phyloP scores from a whole-genome alignment of 2,888 invertebrate species.

The Drosophila barbarae region DNA sequence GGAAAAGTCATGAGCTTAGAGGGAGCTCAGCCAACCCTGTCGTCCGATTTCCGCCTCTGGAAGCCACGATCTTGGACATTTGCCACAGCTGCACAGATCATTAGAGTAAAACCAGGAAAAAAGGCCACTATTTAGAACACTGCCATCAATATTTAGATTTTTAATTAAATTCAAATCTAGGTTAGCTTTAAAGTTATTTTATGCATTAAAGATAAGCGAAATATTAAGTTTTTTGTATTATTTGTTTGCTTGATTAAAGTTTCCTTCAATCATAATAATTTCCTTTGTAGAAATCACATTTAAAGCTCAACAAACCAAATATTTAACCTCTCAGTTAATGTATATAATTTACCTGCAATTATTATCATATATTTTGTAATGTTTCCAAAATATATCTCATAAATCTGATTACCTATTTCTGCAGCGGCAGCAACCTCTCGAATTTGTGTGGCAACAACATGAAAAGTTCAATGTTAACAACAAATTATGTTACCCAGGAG shows the following conservation, averaged over 20 bases:
- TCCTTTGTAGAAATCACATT: not conserved
- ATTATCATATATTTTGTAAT: constrained; percentile 2
- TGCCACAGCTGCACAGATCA: constrained; percentile 16
- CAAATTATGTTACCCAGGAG: constrained; percentile 32
- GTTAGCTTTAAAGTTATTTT: not conserved
- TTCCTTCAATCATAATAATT: not conserved
- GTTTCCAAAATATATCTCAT: constrained; percentile 9
- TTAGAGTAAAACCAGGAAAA: not conserved
- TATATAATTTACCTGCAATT: constrained; percentile 5
- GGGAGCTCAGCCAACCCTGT: constrained; percentile 41
- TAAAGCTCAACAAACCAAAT: not conserved
- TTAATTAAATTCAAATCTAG: not conserved
- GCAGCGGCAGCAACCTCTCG: constrained; percentile 6
- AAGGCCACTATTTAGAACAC: not conserved
- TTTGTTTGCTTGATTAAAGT: too few relatives aligned
- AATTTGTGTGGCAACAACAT: constrained; percentile 31
- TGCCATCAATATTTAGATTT: not conserved
- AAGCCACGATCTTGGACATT: constrained; percentile 31
- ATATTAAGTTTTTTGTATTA: too few relatives aligned
- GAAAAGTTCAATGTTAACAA: constrained; percentile 70
- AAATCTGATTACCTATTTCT: constrained; percentile 11
- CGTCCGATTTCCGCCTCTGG: constrained; percentile 43
- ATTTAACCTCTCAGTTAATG: not conserved
- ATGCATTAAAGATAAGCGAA: too few relatives aligned
- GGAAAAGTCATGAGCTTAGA: constrained; percentile 61